phyloP scores from a whole-genome alignment of 2,888 invertebrate genomes.

The Cryptus viduatorius region DNA sequence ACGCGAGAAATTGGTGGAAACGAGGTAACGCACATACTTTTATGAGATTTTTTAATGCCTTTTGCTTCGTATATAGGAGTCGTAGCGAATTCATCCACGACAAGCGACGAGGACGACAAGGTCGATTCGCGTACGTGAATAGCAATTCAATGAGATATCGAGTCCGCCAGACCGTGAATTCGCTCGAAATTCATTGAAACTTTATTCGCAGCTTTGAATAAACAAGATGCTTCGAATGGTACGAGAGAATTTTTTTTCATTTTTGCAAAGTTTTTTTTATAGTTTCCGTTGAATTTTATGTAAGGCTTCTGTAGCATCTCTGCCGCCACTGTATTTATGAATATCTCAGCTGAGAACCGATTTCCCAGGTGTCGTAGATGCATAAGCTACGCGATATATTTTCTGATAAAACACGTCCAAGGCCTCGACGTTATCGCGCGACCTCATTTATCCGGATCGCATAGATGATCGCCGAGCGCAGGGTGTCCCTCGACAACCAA shows the following conservation, averaged over 20 bases:
- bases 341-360: slow-evolving; percentile 4
- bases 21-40: slow-evolving; percentile 25
- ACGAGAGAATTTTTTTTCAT: background rate
- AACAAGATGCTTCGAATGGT: background rate
- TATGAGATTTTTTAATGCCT: slow-evolving; percentile 24
- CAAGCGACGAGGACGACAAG: slow-evolving; percentile 15
- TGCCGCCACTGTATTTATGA: background rate
- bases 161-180: slow-evolving; percentile 2
- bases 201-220: slow-evolving; percentile 4
- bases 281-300: background rate
- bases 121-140: slow-evolving; percentile 39
- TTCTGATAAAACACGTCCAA: background rate
- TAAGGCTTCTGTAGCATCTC: no score
- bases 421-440: slow-evolving; percentile 19
- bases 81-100: slow-evolving; percentile 24
- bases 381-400: background rate
- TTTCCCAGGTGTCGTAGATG: slow-evolving; percentile 19
- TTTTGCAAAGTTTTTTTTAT: background rate
- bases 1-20: slow-evolving; percentile 34
- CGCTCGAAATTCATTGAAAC: slow-evolving; percentile 16
- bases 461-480: background rate
- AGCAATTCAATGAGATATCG: slow-evolving; percentile 7
- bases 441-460: background rate
- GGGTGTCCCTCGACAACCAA: background rate
- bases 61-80: background rate